These are phyloP conservation scores for Rhinoderma darwinii DNA, from an alignment of 2,113 vertebrate genomes.

Conservation along the genomic window DNA sequence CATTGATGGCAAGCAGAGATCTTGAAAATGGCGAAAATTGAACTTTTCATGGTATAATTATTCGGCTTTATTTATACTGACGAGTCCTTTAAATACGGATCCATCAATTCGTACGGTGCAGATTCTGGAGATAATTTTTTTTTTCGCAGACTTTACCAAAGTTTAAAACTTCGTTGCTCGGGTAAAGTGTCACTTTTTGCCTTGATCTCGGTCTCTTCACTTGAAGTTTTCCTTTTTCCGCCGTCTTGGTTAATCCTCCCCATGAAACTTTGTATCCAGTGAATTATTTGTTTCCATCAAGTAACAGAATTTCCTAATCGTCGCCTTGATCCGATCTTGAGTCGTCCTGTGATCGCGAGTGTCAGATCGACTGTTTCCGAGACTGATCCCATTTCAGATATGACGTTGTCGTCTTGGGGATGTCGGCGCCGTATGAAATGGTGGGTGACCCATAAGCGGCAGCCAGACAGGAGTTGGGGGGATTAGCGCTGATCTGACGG, in stretches of 20 bases:
- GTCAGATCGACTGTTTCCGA: neutral
- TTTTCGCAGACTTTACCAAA: no score
- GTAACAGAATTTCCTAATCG: neutral
- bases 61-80: no score
- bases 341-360: neutral
- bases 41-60: no score
- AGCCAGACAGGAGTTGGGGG: constrained; percentile 27
- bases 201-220: neutral
- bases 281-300: neutral
- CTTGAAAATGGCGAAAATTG: no score
- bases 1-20: no score
- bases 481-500: constrained; percentile 48
- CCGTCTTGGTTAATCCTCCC: neutral
- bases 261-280: neutral
- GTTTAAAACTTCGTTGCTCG: no score
- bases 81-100: no score
- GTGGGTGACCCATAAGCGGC: constrained; percentile 7
- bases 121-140: no score
- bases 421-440: neutral
- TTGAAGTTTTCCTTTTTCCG: neutral
- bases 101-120: no score
- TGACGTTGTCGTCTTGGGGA: neutral
- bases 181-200: no score
- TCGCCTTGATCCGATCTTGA: neutral
- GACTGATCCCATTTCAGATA: constrained; percentile 34